Base-by-base conservation (phyloP, 2,113 vertebrate genomes). In the Neotragus pygmaeus region DNA sequence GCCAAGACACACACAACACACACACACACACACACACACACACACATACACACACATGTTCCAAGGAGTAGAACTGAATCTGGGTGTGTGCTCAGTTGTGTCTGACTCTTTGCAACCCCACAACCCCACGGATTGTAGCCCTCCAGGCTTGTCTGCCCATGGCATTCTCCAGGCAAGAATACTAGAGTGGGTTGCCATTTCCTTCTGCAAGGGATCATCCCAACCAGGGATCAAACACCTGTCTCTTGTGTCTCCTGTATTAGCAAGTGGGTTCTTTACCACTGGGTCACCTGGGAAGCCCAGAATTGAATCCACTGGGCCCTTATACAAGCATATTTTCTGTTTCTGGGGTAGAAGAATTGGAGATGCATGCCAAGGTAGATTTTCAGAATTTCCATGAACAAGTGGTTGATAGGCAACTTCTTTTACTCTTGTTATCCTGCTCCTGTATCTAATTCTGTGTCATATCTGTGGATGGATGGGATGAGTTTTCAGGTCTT, bases 111-210 rank as follows among this genome's bases (percentile, higher is more conserved):
- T 66, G 62, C 3, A 2, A 70, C 64, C 64, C 64, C n/a, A 66
- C 0, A 0, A 70, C n/a, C 17, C 17, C n/a, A 70, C 0, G 5
- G 17, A 70, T 10, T 70, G 17, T 36, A 70, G n/a, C 17, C n/a
- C 2, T 0, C n/a, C 17, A 36, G 64, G n/a, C n/a, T 36, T 70
- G 17, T 36, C n/a, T 70, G n/a, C 64, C 64, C n/a, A 36, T 36
- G 17, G 19, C 64, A 70, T 70, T 70, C 64, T 70, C 64, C 64
- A 21, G 17, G n/a, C n/a, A 36, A 70, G n/a, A 70, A 36, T 70
- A 70, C 64, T 70, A 10, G 9, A 36, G 9, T 21, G 64, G n/a
- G 17, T 70, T 36, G 64, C n/a, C n/a, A 70, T 70, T 11, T 36
- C 17, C n/a, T 70, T 11, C 64, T 70, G 9, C n/a, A 70, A n/a